Base-by-base conservation (phyloP, 2,113 vertebrate species). In the Arvicanthis niloticus region DNA sequence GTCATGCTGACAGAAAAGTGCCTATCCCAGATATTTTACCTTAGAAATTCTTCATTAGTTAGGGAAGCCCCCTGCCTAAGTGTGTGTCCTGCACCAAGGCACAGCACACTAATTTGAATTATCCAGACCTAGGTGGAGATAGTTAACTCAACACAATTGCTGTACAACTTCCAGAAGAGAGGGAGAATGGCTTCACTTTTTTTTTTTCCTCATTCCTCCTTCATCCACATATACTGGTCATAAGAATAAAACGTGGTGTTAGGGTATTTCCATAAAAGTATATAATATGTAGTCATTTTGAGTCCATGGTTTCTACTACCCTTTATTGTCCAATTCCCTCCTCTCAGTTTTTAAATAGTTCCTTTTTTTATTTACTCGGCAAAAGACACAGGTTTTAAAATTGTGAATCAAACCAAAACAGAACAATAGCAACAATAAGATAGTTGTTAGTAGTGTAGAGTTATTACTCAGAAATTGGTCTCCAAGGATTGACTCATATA, bases 21-120 rank as follows among this genome's bases (percentile, higher is more conserved):
- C 56, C 88, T 76, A 92, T 51, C 65, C 51, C 3, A 91, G 70
- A 85, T 93, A 85, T 17, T 78, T 78, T 84, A 77, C 51, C 24
- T 88, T 62, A 51, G 86, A n/a, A 89, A 84, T 81, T 21, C 77
- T 92, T 96, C 80, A 78, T 62, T 92, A 94, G 80, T 86, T 76
- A 91, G 78, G 31, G 29, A 16, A 7, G 40, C 85, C 88, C 56
- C n/a, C 51, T 86, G 19, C 53, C 81, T 85, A 89, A 85, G 73
- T 62, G 72, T 13, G 45, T 84, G 16, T 7, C 21, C 22, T 87
- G n/a, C 37, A 40, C 62, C 31, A 67, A 94, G 53, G 5, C 58
- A 96, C 53, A 88, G 11, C 1, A 29, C 62, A 90, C 24, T 76
- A 40, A 78, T 56, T 62, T 51, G 45, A n/a, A 80, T 89, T 93